A percentile compares a stretch with the other conserved stretches of the same genome.
Conservation (phyloP, 1,140 invertebrate genomes). For the Drosophila teissieri region DNA sequence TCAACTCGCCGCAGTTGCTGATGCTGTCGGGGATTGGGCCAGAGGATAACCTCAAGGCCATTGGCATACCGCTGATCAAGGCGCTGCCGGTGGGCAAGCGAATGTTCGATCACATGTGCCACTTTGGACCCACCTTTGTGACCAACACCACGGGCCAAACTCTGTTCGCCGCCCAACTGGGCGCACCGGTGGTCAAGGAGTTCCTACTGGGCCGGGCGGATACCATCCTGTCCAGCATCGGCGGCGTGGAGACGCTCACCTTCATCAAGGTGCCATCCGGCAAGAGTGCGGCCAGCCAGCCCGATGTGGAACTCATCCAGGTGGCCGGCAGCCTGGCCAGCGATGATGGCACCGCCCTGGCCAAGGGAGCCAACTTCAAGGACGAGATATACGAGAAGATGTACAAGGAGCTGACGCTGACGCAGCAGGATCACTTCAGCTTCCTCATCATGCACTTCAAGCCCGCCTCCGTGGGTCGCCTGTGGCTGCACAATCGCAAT, state of each 20-base stretch:
- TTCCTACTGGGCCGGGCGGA: slow-evolving; percentile 58
- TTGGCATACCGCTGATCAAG: slow-evolving; percentile 88
- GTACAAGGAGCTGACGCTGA: slow-evolving; percentile 86
- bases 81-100: slow-evolving; percentile 89
- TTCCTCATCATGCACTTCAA: slow-evolving; percentile 90
- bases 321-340: slow-evolving; percentile 86
- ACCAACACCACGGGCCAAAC: slow-evolving; percentile 85
- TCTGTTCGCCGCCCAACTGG: slow-evolving; percentile 79
- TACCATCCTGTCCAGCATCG: slow-evolving; percentile 76
- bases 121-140: slow-evolving; percentile 87
- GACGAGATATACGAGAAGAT: slow-evolving; percentile 87
- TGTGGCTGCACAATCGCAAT: slow-evolving; percentile 89
- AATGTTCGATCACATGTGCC: slow-evolving; percentile 91
- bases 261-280: slow-evolving; percentile 88
- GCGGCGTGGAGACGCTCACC: slow-evolving; percentile 88
- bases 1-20: slow-evolving; percentile 91
- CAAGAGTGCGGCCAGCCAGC: slow-evolving; percentile 85
- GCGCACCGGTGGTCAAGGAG: slow-evolving; percentile 44
- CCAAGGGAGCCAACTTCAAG: slow-evolving; percentile 86
- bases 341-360: slow-evolving; percentile 87
- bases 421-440: slow-evolving; percentile 86
- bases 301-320: slow-evolving; percentile 88
- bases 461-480: slow-evolving; percentile 89
- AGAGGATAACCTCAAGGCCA: slow-evolving; percentile 87
- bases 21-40: slow-evolving; percentile 93